Conservation (phyloP, 2,888 invertebrate genomes). For the Drosophila demipolita region DNA sequence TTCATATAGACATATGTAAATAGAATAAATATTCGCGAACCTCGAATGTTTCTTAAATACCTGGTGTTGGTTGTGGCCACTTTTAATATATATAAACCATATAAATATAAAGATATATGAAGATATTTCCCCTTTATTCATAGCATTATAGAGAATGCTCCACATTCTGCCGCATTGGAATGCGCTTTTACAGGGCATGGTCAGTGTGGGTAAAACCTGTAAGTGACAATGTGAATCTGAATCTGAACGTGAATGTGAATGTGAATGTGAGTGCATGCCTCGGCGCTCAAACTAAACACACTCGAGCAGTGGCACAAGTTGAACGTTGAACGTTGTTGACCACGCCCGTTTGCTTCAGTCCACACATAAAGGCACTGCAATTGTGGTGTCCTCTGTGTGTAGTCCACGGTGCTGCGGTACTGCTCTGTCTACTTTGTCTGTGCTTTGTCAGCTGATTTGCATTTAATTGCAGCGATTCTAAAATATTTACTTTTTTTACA, state of each 20-base stretch:
- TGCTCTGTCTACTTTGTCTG: constrained; percentile 13
- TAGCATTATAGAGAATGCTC: not conserved
- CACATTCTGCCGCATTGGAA: not conserved
- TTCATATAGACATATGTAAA: not conserved
- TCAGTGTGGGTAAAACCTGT: constrained; percentile 46
- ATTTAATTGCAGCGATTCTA: constrained; percentile 73
- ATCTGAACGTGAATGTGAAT: constrained; percentile 14
- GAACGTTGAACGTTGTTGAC: constrained; percentile 15
- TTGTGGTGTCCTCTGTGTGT: constrained; percentile 23
- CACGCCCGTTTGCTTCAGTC: constrained; percentile 54
- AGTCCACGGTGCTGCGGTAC: constrained; percentile 9
- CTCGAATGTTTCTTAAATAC: not conserved
- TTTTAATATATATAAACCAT: too few relatives aligned
- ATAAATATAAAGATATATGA: not conserved
- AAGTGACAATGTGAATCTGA: constrained; percentile 39
- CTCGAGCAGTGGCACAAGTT: constrained; percentile 13
- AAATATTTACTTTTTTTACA: constrained; percentile 25
- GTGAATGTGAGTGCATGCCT: constrained; percentile 36
- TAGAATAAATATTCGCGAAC: not conserved
- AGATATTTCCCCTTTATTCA: not conserved
- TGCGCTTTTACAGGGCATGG: constrained; percentile 27
- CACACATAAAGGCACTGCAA: constrained; percentile 38
- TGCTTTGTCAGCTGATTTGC: constrained; percentile 73
- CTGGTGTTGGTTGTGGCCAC: not conserved
- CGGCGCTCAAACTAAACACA: constrained; percentile 59